Conservation (phyloP, 2,113 vertebrate genomes). For the Spea multiplicata region DNA sequence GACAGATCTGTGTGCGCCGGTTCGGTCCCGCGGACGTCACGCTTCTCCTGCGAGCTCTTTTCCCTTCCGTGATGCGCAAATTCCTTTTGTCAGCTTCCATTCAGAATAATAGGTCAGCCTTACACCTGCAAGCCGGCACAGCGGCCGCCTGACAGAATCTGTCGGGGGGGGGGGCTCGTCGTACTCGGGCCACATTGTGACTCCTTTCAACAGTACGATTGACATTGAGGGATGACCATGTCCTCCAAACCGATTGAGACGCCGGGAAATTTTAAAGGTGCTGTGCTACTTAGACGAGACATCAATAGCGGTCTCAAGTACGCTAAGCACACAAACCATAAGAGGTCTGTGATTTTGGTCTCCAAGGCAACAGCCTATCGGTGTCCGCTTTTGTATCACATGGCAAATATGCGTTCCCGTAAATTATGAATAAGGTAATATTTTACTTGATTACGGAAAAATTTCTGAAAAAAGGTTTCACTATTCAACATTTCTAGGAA, state of each 20-base stretch:
- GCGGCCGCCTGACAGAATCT: slow-evolving; percentile 60
- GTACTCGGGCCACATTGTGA: slow-evolving; percentile 53
- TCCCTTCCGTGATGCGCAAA: slow-evolving; percentile 55
- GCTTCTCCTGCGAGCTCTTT: slow-evolving; percentile 60
- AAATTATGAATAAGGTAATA: too few species aligned
- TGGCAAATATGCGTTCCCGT: too few species aligned
- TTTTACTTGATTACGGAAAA: too few species aligned
- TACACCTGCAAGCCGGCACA: slow-evolving; percentile 61
- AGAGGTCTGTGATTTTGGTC: too few species aligned
- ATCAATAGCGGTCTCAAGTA: too few species aligned
- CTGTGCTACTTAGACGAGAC: too few species aligned
- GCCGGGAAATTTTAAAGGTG: slow-evolving; percentile 41
- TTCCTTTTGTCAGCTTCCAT: slow-evolving; percentile 69
- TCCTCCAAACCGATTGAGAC: neutral
- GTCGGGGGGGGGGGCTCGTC: slow-evolving; percentile 61
- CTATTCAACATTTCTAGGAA: too few species aligned
- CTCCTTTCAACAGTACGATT: slow-evolving; percentile 48
- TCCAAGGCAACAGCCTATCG: too few species aligned
- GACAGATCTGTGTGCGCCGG: slow-evolving; percentile 61
- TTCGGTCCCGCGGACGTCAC: slow-evolving; percentile 63
- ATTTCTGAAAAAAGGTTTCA: too few species aligned
- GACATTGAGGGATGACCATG: too few species aligned
- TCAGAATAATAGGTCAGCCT: slow-evolving; percentile 66
- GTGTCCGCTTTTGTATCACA: too few species aligned
- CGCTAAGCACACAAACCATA: too few species aligned